Conservation (phyloP, 53 echinoderm and acorn worm species). For the Astropecten irregularis region DNA sequence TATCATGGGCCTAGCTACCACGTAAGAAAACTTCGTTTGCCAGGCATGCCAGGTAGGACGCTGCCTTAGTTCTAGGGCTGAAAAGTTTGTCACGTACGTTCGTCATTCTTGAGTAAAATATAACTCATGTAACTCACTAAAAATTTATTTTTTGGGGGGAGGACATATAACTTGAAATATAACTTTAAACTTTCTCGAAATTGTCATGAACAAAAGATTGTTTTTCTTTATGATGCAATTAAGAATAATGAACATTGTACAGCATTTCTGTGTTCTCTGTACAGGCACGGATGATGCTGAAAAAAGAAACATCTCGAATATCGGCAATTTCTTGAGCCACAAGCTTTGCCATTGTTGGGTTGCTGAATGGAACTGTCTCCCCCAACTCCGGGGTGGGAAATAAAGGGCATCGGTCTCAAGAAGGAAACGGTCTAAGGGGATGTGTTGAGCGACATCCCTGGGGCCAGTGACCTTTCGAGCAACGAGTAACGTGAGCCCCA, state of each 20-base stretch:
- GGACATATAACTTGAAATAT: too few species aligned
- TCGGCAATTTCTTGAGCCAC: slow-evolving; percentile 1
- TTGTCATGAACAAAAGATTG: too few species aligned
- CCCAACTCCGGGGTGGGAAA: background rate
- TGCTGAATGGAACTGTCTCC: background rate
- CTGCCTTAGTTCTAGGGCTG: too few species aligned
- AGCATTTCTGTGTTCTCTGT: background rate
- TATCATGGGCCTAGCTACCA: too few species aligned
- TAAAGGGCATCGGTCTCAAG: background rate
- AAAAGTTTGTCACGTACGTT: too few species aligned
- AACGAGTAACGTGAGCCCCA: background rate
- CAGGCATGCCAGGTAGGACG: too few species aligned
- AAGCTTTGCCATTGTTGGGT: slow-evolving; percentile 3
- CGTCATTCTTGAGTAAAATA: too few species aligned
- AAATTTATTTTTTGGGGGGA: too few species aligned
- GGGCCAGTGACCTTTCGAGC: background rate
- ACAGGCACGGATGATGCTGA: background rate
- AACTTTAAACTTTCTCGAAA: too few species aligned
- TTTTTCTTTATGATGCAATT: too few species aligned
- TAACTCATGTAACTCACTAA: too few species aligned
- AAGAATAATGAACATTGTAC: background rate
- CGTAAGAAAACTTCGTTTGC: too few species aligned
- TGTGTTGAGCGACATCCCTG: background rate
- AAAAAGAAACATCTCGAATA: background rate
- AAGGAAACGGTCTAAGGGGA: slow-evolving; percentile 22